Conservation (phyloP, 2,888 invertebrate genomes). For the Macroteleia sp. region DNA sequence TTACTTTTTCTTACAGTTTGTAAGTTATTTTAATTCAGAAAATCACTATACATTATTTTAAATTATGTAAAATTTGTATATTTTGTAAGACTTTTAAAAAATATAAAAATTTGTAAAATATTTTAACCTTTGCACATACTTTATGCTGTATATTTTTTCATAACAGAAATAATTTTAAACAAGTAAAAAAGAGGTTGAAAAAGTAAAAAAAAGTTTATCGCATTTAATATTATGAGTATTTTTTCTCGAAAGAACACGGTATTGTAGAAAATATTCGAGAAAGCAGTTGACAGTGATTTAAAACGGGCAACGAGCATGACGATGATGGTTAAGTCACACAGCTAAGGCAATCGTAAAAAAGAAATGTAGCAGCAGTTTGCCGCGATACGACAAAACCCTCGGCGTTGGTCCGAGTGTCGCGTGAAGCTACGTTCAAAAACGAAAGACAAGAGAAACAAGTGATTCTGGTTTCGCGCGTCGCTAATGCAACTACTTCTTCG, state of each 20-base stretch:
- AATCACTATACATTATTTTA: no score
- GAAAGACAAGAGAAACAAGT: slow-evolving; percentile 17
- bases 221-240: no score
- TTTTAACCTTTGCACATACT: no score
- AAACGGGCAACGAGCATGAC: slow-evolving; percentile 50
- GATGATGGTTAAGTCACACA: slow-evolving; percentile 49
- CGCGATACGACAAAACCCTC: slow-evolving; percentile 14
- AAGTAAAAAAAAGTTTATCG: no score
- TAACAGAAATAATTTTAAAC: no score
- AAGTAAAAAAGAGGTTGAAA: no score
- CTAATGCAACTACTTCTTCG: slow-evolving; percentile 30
- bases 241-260: slow-evolving; percentile 7
- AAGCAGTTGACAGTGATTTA: slow-evolving; percentile 49
- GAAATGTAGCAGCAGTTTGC: slow-evolving; percentile 13
- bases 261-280: slow-evolving; percentile 44
- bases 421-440: slow-evolving; percentile 4
- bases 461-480: slow-evolving; percentile 26
- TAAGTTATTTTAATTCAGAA: no score
- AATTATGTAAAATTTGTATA: no score
- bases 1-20: no score
- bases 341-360: slow-evolving; percentile 33
- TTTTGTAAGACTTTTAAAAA: no score
- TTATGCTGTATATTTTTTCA: no score
- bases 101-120: no score
- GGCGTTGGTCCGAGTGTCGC: slow-evolving; percentile 1